Evolutionary conservation across 2,113 vertebrate species (phyloP), one percentile per base, ranked within the genome.

Genomic region (Spilogale gracilis): DNA sequence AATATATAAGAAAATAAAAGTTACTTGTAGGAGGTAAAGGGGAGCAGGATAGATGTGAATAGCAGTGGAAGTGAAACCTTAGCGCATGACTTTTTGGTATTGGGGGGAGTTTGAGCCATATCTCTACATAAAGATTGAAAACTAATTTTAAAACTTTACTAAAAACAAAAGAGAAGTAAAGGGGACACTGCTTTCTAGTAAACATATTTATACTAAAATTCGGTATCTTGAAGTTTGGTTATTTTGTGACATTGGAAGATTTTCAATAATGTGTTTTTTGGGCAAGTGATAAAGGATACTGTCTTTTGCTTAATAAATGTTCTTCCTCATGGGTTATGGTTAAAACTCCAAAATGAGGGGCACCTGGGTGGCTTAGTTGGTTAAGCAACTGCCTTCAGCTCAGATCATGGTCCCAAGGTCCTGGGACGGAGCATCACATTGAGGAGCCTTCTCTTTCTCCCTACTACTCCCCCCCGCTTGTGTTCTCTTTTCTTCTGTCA

Each of bases 181-280:
- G 32, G 58, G 45, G 10, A 45, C n/a, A 12, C 32, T 74, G 50
- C 10, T 95, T 88, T 90, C 32, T 95, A 20, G 30, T 87, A 96
- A 91, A 84, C 43, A 86, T 91, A 10, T 91, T 91, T 79, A 65
- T 91, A 54, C 38, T 95, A 61, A 87, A 82, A 96, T 58, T 95
- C 48, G 27, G 0, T 91, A 23, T 95, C 65, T 81, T 81, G 78
- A 81, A 45, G 89, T 67, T 38, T 74, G 63, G 9, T 21, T 16
- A 58, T 91, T 97, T 76, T 84, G 17, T 96, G 69, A 81, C 5
- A 9, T 58, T 38, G 25, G n/a, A 3, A 69, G 23, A 50, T 95
- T 96, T 91, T 93, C 21, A 63, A 67, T 91, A 85, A 48, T 30
- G 9, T 38, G 38, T 91, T 91, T 92, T 8, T 74, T 93, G 88